Percentiles rank a stretch among this genome's conserved stretches.
Conservation (phyloP, 2,888 invertebrate genomes). For the Hermaeophaga mercurialis region DNA sequence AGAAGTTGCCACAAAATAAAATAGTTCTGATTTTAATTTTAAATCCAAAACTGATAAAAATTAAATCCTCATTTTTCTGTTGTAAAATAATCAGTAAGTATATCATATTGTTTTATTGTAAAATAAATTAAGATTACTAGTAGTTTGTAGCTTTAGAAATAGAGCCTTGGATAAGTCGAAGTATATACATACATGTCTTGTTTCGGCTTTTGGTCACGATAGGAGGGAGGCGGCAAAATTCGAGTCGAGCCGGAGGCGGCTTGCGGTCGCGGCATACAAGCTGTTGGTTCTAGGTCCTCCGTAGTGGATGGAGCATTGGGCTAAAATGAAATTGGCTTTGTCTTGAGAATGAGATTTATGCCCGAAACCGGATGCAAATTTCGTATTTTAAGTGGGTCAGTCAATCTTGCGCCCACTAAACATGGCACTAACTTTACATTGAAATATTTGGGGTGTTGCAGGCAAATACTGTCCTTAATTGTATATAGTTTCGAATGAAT, state of each 20-base stretch:
- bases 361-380: constrained; percentile 23
- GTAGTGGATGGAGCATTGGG: background rate
- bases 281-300: constrained; percentile 9
- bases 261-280: constrained; percentile 17
- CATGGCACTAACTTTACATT: constrained; percentile 26
- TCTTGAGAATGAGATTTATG: constrained; percentile 26
- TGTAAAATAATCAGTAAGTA: no score
- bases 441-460: constrained; percentile 24
- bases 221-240: background rate
- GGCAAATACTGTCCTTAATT: constrained; percentile 6
- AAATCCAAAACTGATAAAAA: no score
- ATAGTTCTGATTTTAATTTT: no score
- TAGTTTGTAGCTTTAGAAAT: no score
- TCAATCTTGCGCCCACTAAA: constrained; percentile 25
- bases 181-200: background rate
- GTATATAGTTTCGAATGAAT: no score
- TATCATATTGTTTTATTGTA: no score
- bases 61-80: no score
- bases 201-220: background rate
- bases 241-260: constrained; percentile 8
- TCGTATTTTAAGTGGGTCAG: constrained; percentile 28
- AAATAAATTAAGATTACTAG: no score
- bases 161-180: no score
- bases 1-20: no score
- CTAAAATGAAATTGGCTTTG: constrained; percentile 27